A percentile compares a stretch with the other conserved stretches of the same genome.
Evolutionary conservation across 2,113 vertebrate genomes (phyloP).

Genomic region (Pogona vitticeps): DNA sequence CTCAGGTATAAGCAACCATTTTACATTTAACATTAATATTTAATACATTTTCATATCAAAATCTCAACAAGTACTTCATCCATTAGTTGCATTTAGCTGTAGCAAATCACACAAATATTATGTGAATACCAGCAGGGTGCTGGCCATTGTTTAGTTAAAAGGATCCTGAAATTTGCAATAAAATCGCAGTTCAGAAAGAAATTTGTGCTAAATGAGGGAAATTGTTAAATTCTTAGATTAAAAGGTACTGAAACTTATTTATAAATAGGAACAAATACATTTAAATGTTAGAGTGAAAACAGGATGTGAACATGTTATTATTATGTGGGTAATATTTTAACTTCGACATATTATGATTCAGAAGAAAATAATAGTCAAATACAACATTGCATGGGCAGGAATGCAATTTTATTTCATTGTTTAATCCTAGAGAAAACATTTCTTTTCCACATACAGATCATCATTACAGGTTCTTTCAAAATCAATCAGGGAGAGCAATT

Average conservation of each 20-base stretch:
- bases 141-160: conserved; percentile 1
- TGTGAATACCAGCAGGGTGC: too few species aligned
- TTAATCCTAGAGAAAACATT: background rate
- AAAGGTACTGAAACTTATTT: too few species aligned
- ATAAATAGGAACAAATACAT: too few species aligned
- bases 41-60: too few species aligned
- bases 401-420: background rate
- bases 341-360: background rate
- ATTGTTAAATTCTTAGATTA: background rate
- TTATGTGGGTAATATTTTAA: background rate
- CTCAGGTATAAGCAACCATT: too few species aligned
- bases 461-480: background rate
- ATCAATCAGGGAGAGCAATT: background rate
- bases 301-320: background rate
- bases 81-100: too few species aligned
- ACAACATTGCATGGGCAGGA: background rate
- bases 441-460: background rate
- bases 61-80: too few species aligned
- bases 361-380: background rate
- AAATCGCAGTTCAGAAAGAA: background rate
- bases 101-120: too few species aligned
- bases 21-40: too few species aligned
- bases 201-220: background rate
- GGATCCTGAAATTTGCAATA: background rate
- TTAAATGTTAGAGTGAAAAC: background rate